These are phyloP conservation scores for Galaxea fascicularis DNA, from an alignment of 92 coral and sea anemone species.

Conservation along the genomic window DNA sequence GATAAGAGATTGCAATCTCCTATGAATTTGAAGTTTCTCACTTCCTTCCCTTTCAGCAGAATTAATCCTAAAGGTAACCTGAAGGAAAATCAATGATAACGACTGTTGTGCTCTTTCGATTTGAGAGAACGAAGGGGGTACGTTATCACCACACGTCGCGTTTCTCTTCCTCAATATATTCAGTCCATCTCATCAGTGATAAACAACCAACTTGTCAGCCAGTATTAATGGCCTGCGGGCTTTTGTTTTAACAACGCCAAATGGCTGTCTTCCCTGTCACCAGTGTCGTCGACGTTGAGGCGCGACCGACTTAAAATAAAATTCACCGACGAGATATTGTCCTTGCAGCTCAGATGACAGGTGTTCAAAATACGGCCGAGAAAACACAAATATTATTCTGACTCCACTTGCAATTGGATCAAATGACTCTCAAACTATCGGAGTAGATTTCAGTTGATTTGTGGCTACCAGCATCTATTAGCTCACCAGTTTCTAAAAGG, in stretches of 20 bases:
- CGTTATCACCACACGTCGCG: neutral
- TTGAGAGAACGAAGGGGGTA: neutral
- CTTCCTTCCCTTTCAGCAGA: neutral
- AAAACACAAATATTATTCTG: neutral
- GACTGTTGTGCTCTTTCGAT: neutral
- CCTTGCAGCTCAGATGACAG: conserved; percentile 15
- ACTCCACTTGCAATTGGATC: neutral
- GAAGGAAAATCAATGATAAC: no score
- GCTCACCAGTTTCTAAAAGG: neutral
- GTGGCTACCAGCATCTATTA: neutral
- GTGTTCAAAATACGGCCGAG: neutral
- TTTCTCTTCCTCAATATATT: neutral
- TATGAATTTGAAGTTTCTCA: neutral
- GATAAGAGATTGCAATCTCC: neutral
- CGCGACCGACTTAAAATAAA: neutral
- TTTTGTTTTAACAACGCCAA: conserved; percentile 24
- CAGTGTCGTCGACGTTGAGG: neutral
- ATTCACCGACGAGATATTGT: neutral
- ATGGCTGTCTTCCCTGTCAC: conserved; percentile 5
- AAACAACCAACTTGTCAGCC: neutral
- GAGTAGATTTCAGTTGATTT: neutral
- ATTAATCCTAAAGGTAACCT: neutral
- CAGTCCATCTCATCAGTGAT: conserved; percentile 29
- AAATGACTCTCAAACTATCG: neutral
- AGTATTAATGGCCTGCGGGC: conserved; percentile 21